phyloP scores from a whole-genome alignment of 2,888 invertebrate genomes.

The Drosophila subsilvestris region DNA sequence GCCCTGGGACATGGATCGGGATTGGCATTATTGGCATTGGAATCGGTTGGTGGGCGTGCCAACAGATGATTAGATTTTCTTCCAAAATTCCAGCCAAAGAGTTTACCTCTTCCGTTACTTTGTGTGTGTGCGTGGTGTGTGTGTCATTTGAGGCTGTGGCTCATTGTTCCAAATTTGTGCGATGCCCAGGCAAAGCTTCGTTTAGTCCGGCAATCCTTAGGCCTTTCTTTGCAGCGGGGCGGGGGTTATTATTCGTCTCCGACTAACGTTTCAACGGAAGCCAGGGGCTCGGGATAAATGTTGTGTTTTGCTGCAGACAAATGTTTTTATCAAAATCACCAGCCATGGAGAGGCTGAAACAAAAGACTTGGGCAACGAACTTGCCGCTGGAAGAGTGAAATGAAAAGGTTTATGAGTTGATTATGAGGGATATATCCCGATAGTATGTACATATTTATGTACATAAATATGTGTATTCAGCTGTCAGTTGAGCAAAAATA shows the following conservation, averaged over 20 bases:
- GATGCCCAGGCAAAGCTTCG: slow-evolving; percentile 67
- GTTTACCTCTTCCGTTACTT: slow-evolving; percentile 3
- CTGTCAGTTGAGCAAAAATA: not conserved
- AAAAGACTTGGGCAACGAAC: slow-evolving; percentile 77
- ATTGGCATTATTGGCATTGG: slow-evolving; percentile 8
- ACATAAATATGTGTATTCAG: slow-evolving; percentile 3
- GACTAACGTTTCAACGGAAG: slow-evolving; percentile 67
- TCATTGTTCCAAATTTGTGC: slow-evolving; percentile 67
- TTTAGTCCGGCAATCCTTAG: slow-evolving; percentile 50
- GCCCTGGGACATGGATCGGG: slow-evolving; percentile 27
- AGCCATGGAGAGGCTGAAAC: slow-evolving; percentile 34
- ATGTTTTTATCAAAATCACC: slow-evolving; percentile 62
- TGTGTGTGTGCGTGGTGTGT: slow-evolving; percentile 26
- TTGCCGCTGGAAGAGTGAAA: slow-evolving; percentile 41
- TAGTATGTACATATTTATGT: not conserved
- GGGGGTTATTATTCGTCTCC: slow-evolving; percentile 44
- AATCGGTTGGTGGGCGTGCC: slow-evolving; percentile 62
- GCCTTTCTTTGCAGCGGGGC: slow-evolving; percentile 27
- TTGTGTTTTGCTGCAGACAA: slow-evolving; percentile 49
- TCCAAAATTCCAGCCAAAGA: slow-evolving; percentile 69
- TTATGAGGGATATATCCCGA: slow-evolving; percentile 1
- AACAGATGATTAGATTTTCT: slow-evolving; percentile 81
- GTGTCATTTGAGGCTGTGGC: slow-evolving; percentile 64
- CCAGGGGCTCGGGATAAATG: slow-evolving; percentile 55
- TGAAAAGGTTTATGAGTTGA: slow-evolving; percentile 16